Evolutionary conservation across 2,113 vertebrate species (phyloP).

Genomic region (Esox niger): DNA sequence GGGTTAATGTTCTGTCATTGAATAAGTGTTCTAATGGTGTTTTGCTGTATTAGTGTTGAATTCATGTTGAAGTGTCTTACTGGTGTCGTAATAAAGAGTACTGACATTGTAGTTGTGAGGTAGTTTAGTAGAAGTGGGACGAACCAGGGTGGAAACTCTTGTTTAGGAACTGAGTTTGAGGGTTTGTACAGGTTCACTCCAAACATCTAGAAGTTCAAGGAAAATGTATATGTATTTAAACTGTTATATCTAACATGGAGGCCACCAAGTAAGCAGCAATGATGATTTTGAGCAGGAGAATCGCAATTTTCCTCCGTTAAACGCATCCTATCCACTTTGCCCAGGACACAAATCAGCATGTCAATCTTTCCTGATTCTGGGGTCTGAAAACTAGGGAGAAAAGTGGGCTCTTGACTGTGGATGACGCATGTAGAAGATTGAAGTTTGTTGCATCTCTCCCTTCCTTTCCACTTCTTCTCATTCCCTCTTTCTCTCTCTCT

Average conservation of each 20-base stretch:
- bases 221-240: background rate
- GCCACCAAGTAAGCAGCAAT: conserved; percentile 14
- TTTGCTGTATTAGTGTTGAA: too few relatives aligned
- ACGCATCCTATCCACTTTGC: conserved; percentile 14
- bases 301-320: conserved; percentile 25
- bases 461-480: conserved; percentile 22
- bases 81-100: too few relatives aligned
- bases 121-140: too few relatives aligned
- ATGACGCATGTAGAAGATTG: background rate
- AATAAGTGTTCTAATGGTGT: too few relatives aligned
- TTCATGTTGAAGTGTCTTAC: too few relatives aligned
- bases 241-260: conserved; percentile 23
- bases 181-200: background rate
- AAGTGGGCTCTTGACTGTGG: conserved; percentile 1
- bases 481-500: conserved; percentile 13
- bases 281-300: conserved; percentile 29
- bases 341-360: conserved; percentile 1
- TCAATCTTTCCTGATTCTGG: conserved; percentile 31
- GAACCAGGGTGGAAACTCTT: background rate
- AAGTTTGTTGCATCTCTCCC: background rate
- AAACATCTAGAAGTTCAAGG: background rate
- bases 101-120: too few relatives aligned
- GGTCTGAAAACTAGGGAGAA: background rate
- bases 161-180: background rate
- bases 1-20: too few relatives aligned